Evolutionary conservation across 2,888 invertebrate species (phyloP).

Genomic region (Scelioninae gen. 1): DNA sequence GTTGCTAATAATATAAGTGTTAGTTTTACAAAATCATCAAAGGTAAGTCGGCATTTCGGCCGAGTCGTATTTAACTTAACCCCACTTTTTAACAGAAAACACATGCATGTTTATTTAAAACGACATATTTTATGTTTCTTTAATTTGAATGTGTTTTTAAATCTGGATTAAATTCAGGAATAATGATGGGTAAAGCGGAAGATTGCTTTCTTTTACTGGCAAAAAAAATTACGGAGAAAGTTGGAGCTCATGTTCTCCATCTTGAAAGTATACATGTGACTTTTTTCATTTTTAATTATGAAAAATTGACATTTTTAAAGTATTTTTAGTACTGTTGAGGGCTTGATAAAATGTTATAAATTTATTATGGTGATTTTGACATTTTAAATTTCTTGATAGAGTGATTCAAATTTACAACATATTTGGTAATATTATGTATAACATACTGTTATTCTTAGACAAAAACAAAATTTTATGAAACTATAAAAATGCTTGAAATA

Average conservation of each 20-base stretch:
- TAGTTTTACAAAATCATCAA: slow-evolving; percentile 5
- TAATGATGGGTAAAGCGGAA: neutral
- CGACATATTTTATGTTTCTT: neutral
- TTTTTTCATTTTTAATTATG: neutral
- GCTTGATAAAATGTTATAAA: too few species aligned
- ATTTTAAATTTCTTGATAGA: too few species aligned
- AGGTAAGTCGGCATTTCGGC: slow-evolving; percentile 17
- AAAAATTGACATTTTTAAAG: too few species aligned
- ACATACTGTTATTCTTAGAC: too few species aligned
- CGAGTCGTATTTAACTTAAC: slow-evolving; percentile 14
- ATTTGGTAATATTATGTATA: too few species aligned
- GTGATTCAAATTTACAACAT: too few species aligned
- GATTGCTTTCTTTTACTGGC: neutral
- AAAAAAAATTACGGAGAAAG: neutral
- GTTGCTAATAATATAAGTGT: slow-evolving; percentile 52
- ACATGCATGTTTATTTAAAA: neutral
- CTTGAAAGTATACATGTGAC: neutral
- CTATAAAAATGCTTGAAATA: too few species aligned
- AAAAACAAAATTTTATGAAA: too few species aligned
- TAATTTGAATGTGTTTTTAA: neutral
- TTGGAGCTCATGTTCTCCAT: neutral
- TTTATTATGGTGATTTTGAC: too few species aligned
- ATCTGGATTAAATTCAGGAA: neutral
- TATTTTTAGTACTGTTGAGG: too few species aligned
- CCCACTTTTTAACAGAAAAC: slow-evolving; percentile 17